A percentile compares a stretch with the other conserved stretches of the same genome.
Evolutionary conservation across 2,797 vertebrate genomes (phyloP).

Genomic region (Pseudochromis fuscus): DNA sequence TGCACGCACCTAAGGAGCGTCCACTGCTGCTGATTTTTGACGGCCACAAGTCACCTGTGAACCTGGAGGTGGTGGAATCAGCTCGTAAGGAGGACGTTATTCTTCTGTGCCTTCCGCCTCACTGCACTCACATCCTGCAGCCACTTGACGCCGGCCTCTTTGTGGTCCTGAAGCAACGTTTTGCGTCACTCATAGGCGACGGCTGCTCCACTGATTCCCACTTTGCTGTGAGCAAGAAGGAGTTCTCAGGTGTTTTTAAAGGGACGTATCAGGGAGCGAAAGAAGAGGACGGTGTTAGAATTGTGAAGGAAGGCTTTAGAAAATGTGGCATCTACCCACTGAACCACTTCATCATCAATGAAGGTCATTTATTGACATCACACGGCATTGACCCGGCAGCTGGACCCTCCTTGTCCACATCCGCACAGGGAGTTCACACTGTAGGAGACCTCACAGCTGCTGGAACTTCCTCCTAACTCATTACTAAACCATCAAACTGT

Average conservation of each 20-base stretch:
- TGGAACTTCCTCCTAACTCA: slow-evolving; percentile 53
- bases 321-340: slow-evolving; percentile 77
- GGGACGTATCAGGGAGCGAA: slow-evolving; percentile 64
- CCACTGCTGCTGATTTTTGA: slow-evolving; percentile 77
- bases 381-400: slow-evolving; percentile 38
- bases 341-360: slow-evolving; percentile 54
- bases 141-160: slow-evolving; percentile 71
- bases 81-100: slow-evolving; percentile 74
- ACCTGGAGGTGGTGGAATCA: slow-evolving; percentile 77
- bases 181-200: slow-evolving; percentile 53
- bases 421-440: slow-evolving; percentile 27
- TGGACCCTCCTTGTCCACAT: slow-evolving; percentile 43
- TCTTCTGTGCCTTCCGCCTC: slow-evolving; percentile 77
- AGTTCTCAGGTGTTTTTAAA: slow-evolving; percentile 77
- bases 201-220: slow-evolving; percentile 45
- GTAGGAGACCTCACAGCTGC: slow-evolving; percentile 52
- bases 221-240: slow-evolving; percentile 78
- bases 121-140: slow-evolving; percentile 79
- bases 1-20: slow-evolving; percentile 64
- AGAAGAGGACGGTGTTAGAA: slow-evolving; percentile 71
- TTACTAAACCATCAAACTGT: slow-evolving; percentile 9
- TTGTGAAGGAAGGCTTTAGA: slow-evolving; percentile 74
- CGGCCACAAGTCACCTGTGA: slow-evolving; percentile 75
- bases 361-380: slow-evolving; percentile 50
- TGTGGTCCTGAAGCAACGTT: slow-evolving; percentile 69